Conservation (phyloP, 2,797 vertebrate genomes). For the Macropus fuliginosus region DNA sequence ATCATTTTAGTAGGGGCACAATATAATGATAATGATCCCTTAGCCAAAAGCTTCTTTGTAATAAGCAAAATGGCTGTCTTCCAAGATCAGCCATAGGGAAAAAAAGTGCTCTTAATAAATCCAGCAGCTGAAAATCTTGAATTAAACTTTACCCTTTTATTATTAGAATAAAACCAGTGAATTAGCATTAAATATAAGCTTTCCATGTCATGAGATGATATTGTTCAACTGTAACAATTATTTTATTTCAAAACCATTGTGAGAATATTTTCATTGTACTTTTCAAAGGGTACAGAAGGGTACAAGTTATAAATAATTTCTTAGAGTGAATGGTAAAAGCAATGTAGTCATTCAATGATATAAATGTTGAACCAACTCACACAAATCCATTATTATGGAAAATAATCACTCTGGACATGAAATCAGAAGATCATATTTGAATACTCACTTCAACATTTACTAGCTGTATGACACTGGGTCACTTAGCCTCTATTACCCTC, state of each 20-base stretch:
- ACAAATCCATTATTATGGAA: constrained; percentile 6
- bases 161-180: constrained; percentile 58
- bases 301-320: background rate
- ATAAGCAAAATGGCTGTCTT: constrained; percentile 68
- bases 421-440: background rate
- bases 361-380: background rate
- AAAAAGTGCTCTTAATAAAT: constrained; percentile 46
- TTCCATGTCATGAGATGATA: background rate
- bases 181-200: constrained; percentile 46
- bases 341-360: constrained; percentile 9
- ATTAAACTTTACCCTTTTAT: constrained; percentile 68
- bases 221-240: constrained; percentile 3
- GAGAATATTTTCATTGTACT: background rate
- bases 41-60: constrained; percentile 62
- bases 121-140: constrained; percentile 55
- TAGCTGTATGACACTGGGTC: background rate
- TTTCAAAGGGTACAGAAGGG: constrained; percentile 42
- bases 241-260: constrained; percentile 31
- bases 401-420: background rate
- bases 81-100: constrained; percentile 30
- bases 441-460: background rate
- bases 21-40: background rate
- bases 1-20: background rate
- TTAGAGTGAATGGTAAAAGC: constrained; percentile 38
- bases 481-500: background rate